Base-by-base conservation (phyloP, 2,797 vertebrate genomes). In the Chelonia mydas region DNA sequence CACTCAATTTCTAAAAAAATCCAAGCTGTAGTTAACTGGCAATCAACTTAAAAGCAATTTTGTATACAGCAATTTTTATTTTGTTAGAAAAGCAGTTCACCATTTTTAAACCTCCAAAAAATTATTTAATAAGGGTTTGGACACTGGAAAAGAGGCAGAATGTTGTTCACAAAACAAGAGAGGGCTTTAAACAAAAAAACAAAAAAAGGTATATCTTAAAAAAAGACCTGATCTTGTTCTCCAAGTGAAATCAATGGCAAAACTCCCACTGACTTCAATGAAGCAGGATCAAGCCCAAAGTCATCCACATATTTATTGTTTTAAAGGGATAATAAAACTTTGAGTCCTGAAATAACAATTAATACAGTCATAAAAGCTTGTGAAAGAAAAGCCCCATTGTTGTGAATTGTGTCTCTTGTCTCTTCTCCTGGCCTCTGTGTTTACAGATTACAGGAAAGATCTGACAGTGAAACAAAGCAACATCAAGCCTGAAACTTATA, bases 261-360 rank as follows among this genome's bases (percentile, higher is more conserved):
- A 92, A 65, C 77, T 51, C 81, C 11, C 81, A 33, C 9, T 93
- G 65, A 77, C 47, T 93, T 79, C 41, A 89, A 50, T 11, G 6
- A 81, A 51, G 86, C 3, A 2, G 80, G 21, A 74, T 5, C 86
- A 50, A 11, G n/a, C 55, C 12, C 5, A 7, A 78, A 89, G 72
- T 89, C 77, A 95, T 59, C 82, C 28, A 54, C 13, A 33, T 91
- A 65, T 45, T 92, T 59, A 76, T 88, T 83, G 45, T 94, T 90
- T 96, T 53, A 95, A 97, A 94, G 89, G 25, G 53, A 25, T n/a
- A 90, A 88, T 59, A 51, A 53, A 94, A 93, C 16, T 90, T 31
- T 79, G 89, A 95, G 21, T 57, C 61, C 37, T 27, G 53, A 96
- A 88, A 90, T 21, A 92, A 74, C 79, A 92, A 83, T 93, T 83